Percentiles rank a stretch among this genome's conserved stretches.
Conservation (phyloP, 2,888 invertebrate species). For the Autographa gamma region DNA sequence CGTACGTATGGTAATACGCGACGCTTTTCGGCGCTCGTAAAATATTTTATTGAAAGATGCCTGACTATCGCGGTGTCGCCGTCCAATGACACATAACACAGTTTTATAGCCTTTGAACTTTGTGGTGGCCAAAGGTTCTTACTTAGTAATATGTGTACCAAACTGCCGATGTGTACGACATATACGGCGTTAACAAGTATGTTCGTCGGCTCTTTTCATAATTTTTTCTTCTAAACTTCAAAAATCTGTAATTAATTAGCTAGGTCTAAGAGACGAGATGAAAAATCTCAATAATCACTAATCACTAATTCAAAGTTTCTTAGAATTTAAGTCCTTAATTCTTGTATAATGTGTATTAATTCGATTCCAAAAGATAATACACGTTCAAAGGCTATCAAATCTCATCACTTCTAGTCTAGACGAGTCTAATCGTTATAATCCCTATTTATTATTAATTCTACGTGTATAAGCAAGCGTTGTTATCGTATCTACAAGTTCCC, state of each 20-base stretch:
- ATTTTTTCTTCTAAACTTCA: too few species aligned
- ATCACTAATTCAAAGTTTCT: too few species aligned
- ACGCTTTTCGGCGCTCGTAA: conserved; percentile 52
- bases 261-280: too few species aligned
- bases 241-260: too few species aligned
- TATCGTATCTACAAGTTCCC: not conserved
- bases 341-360: too few species aligned
- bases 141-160: not conserved
- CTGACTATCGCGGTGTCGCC: conserved; percentile 42
- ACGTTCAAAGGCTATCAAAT: too few species aligned
- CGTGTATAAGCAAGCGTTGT: not conserved
- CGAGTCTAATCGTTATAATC: too few species aligned
- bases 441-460: not conserved
- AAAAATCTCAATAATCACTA: too few species aligned
- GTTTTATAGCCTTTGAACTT: conserved; percentile 48
- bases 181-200: not conserved
- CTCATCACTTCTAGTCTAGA: too few species aligned
- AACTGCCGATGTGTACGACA: not conserved
- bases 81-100: conserved; percentile 46
- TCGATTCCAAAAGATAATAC: too few species aligned
- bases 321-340: too few species aligned
- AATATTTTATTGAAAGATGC: conserved; percentile 61
- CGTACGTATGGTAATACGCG: conserved; percentile 42
- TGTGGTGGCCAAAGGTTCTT: conserved; percentile 27
- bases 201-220: too few species aligned